Base-by-base conservation (phyloP, 1,140 invertebrate species). In the Zaprionus camerounensis region DNA sequence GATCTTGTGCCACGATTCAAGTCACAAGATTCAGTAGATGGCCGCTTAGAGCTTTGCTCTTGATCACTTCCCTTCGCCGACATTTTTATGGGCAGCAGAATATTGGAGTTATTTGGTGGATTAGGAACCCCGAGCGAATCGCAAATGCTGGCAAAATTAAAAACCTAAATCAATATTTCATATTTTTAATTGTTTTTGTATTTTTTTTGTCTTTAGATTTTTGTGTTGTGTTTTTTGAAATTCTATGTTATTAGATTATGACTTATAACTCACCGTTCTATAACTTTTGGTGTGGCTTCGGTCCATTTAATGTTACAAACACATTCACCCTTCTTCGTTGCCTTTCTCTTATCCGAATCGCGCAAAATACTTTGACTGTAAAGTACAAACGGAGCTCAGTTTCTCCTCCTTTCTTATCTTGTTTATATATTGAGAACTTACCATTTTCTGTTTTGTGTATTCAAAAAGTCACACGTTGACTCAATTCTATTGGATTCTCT, bases 191-290 rank as follows among this genome's bases (percentile, higher is more conserved):
- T 51, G 56, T 62, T 15, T 24, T 56, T 6, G 6, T 28, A 28
- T 31, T 62, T 65, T 24, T 5, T 26, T 22, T 28, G 46, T 38
- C 9, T 64, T 63, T n/a, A 26, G 5, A 15, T 6, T 56, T 53
- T 26, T 49, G n/a, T 49, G n/a, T 62, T 34, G 20, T 28, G 7
- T 38, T 13, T 13, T 44, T 44, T 17, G 17, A 20, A 46, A 22
- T 24, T n/a, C 44, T 64, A 11, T 49, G 0, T 6, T 17, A 38
- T 11, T 5, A 12, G 44, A 1, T 26, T 26, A 1, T 83, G 80
- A 88, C 77, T 64, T 44, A 41, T 15, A 80, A 88, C 84, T 88
- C 84, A 86, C 83, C 77, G 83, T 7, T 55, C 22, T 36, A 86
- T 31, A 9, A 69, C 49, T 36, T 84, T 59, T 2, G 51, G 46